These are phyloP conservation scores for Rhyacophila evoluta DNA, from an alignment of 2,888 invertebrate genomes.

Conservation along the genomic window DNA sequence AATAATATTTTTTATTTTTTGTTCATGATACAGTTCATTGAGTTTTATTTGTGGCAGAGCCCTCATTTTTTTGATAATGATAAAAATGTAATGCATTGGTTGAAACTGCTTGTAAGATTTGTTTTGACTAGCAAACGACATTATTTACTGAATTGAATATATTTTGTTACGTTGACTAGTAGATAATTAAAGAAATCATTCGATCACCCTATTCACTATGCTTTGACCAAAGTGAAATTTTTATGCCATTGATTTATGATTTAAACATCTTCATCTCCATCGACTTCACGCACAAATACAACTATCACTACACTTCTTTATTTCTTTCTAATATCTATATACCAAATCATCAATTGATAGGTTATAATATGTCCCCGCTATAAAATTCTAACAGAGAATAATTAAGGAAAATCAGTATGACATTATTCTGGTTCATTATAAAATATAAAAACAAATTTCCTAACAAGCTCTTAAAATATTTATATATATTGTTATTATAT, in stretches of 20 bases:
- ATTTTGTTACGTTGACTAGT: neutral
- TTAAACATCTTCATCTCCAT: neutral
- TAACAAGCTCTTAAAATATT: no score
- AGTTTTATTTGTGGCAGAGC: conserved; percentile 21
- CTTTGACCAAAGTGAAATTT: neutral
- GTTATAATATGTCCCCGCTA: no score
- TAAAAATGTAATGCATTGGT: conserved; percentile 1
- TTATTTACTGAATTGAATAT: conserved; percentile 1
- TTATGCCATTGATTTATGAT: neutral
- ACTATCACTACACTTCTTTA: neutral
- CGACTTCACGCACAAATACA: neutral
- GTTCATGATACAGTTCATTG: conserved; percentile 15
- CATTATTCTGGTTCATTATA: no score
- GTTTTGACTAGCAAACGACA: conserved; percentile 5
- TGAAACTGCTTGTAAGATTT: conserved; percentile 14
- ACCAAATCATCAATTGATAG: neutral
- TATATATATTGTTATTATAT: no score
- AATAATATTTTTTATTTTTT: conserved; percentile 17
- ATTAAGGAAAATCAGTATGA: no score
- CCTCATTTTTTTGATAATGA: conserved; percentile 17
- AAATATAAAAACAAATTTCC: no score
- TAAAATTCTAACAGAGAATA: no score
- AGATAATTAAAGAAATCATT: neutral
- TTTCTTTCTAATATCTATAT: neutral
- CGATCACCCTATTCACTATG: neutral